These are phyloP conservation scores for Leucophenga maculata DNA, from an alignment of 2,888 invertebrate genomes.

Conservation along the genomic window DNA sequence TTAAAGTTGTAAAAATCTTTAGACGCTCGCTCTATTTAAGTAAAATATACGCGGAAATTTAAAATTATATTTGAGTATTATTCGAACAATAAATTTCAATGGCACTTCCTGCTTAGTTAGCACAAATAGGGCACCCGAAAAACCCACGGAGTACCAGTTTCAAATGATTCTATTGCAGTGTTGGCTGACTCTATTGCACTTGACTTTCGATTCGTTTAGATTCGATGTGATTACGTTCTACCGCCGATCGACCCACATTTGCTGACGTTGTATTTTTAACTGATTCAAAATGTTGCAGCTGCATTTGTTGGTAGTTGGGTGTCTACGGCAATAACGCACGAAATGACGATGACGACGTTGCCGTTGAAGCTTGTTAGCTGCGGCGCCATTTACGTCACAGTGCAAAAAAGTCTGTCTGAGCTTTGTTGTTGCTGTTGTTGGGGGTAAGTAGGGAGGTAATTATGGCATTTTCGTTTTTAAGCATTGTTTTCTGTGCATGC, in stretches of 20 bases:
- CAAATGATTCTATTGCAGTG: conserved; percentile 22
- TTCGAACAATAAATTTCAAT: conserved; percentile 1
- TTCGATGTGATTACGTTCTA: conserved; percentile 33
- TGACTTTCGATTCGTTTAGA: conserved; percentile 41
- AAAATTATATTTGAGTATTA: conserved; percentile 24
- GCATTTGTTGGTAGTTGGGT: conserved; percentile 33
- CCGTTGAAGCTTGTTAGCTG: conserved; percentile 5
- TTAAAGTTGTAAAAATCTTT: conserved; percentile 31
- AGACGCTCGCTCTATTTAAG: conserved; percentile 36
- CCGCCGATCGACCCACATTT: conserved; percentile 58
- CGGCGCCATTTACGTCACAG: conserved; percentile 23
- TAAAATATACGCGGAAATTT: conserved; percentile 40
- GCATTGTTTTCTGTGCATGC: neutral
- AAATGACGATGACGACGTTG: neutral
- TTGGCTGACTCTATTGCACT: conserved; percentile 47
- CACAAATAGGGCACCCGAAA: conserved; percentile 18
- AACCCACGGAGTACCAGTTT: conserved; percentile 40
- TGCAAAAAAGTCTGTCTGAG: conserved; percentile 4
- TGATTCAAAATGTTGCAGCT: conserved; percentile 43
- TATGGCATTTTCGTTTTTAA: too few relatives aligned
- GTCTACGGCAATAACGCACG: neutral
- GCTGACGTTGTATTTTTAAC: conserved; percentile 52
- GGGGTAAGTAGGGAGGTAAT: neutral
- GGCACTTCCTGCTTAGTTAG: conserved; percentile 46
- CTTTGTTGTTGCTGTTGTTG: neutral